These are phyloP conservation scores for Candoia aspera DNA, from an alignment of 2,113 vertebrate species.

Conservation along the genomic window DNA sequence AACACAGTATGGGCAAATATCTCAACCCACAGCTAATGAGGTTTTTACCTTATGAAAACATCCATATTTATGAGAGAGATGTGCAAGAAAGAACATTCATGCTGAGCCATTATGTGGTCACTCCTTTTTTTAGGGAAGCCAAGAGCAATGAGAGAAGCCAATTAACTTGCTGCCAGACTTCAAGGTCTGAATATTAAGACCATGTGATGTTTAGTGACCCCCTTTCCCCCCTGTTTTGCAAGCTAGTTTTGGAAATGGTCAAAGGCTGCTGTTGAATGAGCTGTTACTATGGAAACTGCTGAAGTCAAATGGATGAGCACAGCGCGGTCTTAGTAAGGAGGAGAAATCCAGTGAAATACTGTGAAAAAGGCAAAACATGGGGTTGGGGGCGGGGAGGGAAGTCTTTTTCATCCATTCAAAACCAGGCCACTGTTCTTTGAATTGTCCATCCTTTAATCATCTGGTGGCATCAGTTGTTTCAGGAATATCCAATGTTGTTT, in stretches of 20 bases:
- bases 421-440: not conserved
- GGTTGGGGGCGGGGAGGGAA: not conserved
- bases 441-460: not conserved
- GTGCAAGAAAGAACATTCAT: constrained; percentile 16
- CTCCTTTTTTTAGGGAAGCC: not conserved
- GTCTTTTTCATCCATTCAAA: not conserved
- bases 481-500: not conserved
- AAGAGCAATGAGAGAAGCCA: constrained; percentile 35
- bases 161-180: not conserved
- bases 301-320: not conserved
- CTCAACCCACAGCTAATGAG: not conserved
- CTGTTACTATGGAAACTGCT: constrained; percentile 27
- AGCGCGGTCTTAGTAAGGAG: not conserved
- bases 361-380: not conserved
- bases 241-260: not conserved
- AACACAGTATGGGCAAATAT: not conserved
- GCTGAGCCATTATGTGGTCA: not conserved
- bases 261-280: not conserved
- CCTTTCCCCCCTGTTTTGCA: not conserved
- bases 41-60: not conserved
- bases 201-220: constrained; percentile 27
- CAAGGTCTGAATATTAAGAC: constrained; percentile 46
- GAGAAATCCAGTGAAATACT: not conserved
- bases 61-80: not conserved
- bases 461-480: not conserved